These are phyloP conservation scores for Crotalus tigris DNA, from an alignment of 2,113 vertebrate genomes.

Conservation along the genomic window DNA sequence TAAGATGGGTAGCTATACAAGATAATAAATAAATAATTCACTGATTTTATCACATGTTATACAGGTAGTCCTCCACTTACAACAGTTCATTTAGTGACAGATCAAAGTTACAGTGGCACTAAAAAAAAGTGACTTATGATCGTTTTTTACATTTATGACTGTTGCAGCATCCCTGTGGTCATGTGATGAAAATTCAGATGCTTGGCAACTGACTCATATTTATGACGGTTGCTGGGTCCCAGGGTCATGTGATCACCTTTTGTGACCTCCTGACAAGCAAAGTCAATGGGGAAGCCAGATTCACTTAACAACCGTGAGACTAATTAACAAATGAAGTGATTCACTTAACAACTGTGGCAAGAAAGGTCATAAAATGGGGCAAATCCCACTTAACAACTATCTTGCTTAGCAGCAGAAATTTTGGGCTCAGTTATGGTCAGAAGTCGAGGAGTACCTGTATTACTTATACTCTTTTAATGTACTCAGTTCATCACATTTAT, in stretches of 20 bases:
- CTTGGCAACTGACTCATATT: background rate
- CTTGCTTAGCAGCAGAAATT: background rate
- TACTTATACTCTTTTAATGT: background rate
- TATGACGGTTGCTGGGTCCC: background rate
- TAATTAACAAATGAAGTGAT: background rate
- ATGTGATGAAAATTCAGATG: background rate
- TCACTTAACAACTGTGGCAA: background rate
- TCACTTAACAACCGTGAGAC: background rate
- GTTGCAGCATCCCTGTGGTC: background rate
- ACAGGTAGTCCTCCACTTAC: background rate
- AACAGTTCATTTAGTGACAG: background rate
- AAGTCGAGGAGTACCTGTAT: background rate
- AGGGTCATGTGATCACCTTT: too few species aligned
- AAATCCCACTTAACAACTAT: background rate
- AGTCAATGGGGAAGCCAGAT: background rate
- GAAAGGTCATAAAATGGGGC: background rate
- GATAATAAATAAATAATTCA: background rate
- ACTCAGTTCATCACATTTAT: background rate
- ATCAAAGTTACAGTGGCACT: background rate
- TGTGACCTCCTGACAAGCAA: too few species aligned
- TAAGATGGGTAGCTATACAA: background rate
- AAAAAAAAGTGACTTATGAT: too few species aligned
- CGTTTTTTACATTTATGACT: too few species aligned
- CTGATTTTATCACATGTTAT: background rate
- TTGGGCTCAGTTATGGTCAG: background rate